These are phyloP conservation scores for Argyrosomus japonicus DNA, from an alignment of 2,113 vertebrate genomes.

Conservation along the genomic window DNA sequence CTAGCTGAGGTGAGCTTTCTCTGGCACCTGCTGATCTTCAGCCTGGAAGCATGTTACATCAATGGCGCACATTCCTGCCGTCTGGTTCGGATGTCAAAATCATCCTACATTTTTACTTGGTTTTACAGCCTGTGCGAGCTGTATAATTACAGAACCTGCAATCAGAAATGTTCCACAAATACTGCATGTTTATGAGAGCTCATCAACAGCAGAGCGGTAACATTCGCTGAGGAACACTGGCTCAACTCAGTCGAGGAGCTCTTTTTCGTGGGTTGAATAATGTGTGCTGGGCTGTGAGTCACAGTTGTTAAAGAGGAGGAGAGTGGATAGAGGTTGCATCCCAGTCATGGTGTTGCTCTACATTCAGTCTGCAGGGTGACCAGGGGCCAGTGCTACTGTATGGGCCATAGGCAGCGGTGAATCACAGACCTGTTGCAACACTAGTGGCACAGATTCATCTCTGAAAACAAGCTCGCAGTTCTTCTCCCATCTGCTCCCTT, in stretches of 20 bases:
- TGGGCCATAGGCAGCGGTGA: constrained; percentile 65
- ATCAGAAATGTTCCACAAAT: constrained; percentile 17
- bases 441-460: constrained; percentile 56
- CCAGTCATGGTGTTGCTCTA: constrained; percentile 76
- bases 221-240: constrained; percentile 36
- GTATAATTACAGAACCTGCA: neutral
- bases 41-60: neutral
- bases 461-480: constrained; percentile 3
- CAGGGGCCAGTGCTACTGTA: constrained; percentile 53
- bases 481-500: constrained; percentile 13
- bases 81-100: constrained; percentile 13
- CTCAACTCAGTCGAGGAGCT: constrained; percentile 48
- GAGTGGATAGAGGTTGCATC: constrained; percentile 74
- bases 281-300: constrained; percentile 74
- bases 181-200: constrained; percentile 19
- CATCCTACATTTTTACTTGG: neutral
- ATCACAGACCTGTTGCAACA: constrained; percentile 66
- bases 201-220: constrained; percentile 24
- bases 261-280: constrained; percentile 71
- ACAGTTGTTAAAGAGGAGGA: constrained; percentile 78
- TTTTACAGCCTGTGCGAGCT: neutral
- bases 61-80: neutral
- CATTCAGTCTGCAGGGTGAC: constrained; percentile 72
- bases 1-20: constrained; percentile 41
- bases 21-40: constrained; percentile 38